Percentiles rank a stretch among this genome's conserved stretches.
These are phyloP conservation scores for Drosophila sturtevanti DNA, from an alignment of 1,140 invertebrate genomes.

Conservation along the genomic window DNA sequence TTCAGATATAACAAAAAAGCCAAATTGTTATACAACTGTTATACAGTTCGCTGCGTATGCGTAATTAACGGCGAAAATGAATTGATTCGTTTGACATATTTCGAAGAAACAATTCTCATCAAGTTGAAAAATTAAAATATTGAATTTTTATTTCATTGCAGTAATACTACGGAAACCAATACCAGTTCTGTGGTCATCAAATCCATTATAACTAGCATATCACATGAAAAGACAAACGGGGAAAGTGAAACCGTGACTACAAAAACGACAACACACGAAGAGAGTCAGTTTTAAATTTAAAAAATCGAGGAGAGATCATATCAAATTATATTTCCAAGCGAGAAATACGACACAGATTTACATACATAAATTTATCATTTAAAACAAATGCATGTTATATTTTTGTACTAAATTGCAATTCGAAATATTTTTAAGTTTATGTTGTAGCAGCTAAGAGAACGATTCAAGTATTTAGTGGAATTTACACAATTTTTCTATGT, in stretches of 20 bases:
- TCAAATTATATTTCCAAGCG: background rate
- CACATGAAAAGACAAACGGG: constrained; percentile 78
- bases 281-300: constrained; percentile 81
- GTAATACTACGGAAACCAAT: constrained; percentile 76
- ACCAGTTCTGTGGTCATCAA: constrained; percentile 82
- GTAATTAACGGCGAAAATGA: no score
- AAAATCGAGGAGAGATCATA: background rate
- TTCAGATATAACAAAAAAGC: no score
- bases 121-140: background rate
- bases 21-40: no score
- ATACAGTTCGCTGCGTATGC: no score
- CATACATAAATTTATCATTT: constrained; percentile 35
- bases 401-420: constrained; percentile 24
- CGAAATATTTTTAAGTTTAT: constrained; percentile 33
- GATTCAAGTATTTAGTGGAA: constrained; percentile 33
- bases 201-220: constrained; percentile 81
- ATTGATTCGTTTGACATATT: no score
- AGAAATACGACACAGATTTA: background rate
- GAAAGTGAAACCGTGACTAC: constrained; percentile 69
- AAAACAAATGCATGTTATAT: constrained; percentile 23
- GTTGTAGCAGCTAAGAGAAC: constrained; percentile 14
- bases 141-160: constrained; percentile 27
- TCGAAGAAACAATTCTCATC: no score
- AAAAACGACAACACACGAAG: constrained; percentile 69
- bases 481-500: constrained; percentile 20